Base-by-base conservation (phyloP, 2,797 vertebrate genomes). In the Pangasius larnaudii region DNA sequence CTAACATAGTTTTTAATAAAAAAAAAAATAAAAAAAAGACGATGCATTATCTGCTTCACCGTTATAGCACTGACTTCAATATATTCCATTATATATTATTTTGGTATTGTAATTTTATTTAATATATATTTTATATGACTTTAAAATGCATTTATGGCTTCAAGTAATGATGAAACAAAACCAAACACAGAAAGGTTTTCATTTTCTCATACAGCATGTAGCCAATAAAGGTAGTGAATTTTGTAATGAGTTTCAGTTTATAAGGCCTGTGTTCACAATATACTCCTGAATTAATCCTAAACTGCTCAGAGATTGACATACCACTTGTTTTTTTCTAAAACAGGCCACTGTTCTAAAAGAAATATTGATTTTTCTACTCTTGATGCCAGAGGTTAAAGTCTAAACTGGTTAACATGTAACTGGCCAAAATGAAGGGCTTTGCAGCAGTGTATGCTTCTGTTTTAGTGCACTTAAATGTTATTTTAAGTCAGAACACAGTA, bases 341-440 rank as follows among this genome's bases (percentile, higher is more conserved):
- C 1, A 53, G 65, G 39, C 74, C 14, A 69, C 33, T 33, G 74
- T 13, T 74, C 22, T 49, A n/a, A 63, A 51, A 39, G 53, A 18
- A 51, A 63, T 87, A 81, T 81, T 59, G 86, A 87, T 53, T 24
- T 33, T 5, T 84, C 16, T 33, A 67, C 49, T 69, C 30, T 14
- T 69, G 16, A 53, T 18, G 5, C 3, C 51, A 74, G 53, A 30
- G 19, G 18, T 49, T n/a, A 75, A 85, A 75, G 69, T 85, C 53
- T 85, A 56, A 56, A 13, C 30, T 36, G 65, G 65, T 49, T 83
- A 67, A 83, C 13, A 19, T 59, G 2, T 71, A 71, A 53, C 82
- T 7, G 19, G 42, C 42, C n/a, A 27, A 46, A 74, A 53, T 36
- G 7, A 81, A 56, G 39, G 71, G 24, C 39, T 27, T 74, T 1